Base-by-base conservation (phyloP, 2,888 invertebrate species). In the Leucozona laternaria region DNA sequence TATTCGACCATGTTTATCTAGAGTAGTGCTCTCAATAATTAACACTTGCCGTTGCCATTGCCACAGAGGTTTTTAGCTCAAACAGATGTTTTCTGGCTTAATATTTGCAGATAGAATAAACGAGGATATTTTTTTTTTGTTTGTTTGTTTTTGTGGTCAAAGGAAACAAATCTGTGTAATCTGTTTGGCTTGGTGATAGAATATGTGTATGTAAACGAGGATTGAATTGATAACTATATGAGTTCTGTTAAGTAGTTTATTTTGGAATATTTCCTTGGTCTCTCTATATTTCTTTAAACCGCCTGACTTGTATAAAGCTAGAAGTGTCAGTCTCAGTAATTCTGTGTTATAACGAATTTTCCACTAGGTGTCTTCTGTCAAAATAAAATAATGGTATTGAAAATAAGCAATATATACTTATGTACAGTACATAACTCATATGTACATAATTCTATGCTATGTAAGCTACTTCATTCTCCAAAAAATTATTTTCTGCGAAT, bases 61-160 rank as follows among this genome's bases (percentile, higher is more conserved):
- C n/a, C 50, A 37, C 2, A 45, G 31, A 34, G 13, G 15, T 20
- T 5, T 25, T 76, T 37, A 72, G 79, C 70, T 53, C 22, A 45
- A 79, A 37, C 84, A 84, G 84, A 84, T 84, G 84, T 64, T 64
- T 53, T 40, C 11, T 48, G n/a, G 6, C 2, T n/a, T 22, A 22
- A 53, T 13, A 20, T 48, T n/a, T 28, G 37, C 17, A 17, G 43
- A 68, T 10, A 20, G 28, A 28, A 53, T 11, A 79, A 57, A 64
- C 40, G 53, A 43, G n/a, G 45, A 58, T 57, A 25, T 22, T 11
- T 68, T 15, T 43, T 1, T 40, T 15, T 5, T 45, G 7, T 40
- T 68, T 79, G 48, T 73, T 75, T 80, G n/a, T 70, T 53, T 53
- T 66, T 64, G 48, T 50, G 25, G 22, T 22, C 40, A 43, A 60